These are phyloP conservation scores for Pollachius pollachius DNA, from an alignment of 2,113 vertebrate genomes.

Conservation along the genomic window DNA sequence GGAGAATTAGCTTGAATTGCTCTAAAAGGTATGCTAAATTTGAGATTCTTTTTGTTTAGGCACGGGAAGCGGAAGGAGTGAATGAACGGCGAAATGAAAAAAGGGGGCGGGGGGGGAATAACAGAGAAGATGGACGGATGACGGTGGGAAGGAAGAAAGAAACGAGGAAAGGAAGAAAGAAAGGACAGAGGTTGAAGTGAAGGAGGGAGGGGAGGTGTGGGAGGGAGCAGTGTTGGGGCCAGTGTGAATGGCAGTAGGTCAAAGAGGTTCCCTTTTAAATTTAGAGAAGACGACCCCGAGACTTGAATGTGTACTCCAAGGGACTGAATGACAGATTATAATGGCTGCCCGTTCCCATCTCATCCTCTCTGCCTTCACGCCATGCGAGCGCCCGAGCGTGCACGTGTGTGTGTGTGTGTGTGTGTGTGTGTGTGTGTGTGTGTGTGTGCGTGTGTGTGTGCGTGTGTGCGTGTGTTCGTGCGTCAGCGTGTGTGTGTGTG, in stretches of 20 bases:
- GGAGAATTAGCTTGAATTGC: no score
- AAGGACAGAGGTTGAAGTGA: not conserved
- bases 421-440: constrained; percentile 24
- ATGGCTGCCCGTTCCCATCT: constrained; percentile 70
- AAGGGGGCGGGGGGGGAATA: not conserved
- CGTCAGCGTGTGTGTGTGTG: constrained; percentile 17
- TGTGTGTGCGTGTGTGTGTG: constrained; percentile 22
- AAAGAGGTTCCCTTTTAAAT: constrained; percentile 71
- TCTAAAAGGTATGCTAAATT: no score
- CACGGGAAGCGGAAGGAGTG: no score
- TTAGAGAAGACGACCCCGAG: constrained; percentile 63
- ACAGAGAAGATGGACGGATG: constrained; percentile 13
- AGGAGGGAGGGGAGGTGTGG: constrained; percentile 14
- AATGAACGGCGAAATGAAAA: no score
- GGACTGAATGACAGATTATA: constrained; percentile 70
- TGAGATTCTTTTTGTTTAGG: no score
- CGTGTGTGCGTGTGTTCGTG: constrained; percentile 19
- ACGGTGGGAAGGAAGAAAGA: constrained; percentile 8
- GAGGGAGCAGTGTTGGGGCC: constrained; percentile 36
- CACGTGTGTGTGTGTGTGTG: not conserved
- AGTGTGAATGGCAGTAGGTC: constrained; percentile 67
- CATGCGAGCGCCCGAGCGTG: not conserved
- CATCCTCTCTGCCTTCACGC: constrained; percentile 50
- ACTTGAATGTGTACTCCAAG: constrained; percentile 60
- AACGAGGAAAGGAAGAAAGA: constrained; percentile 10